A percentile compares a stretch with the other conserved stretches of the same genome.
Evolutionary conservation across 1,140 invertebrate genomes (phyloP).

Genomic region (Scaptodrosophila lebanonensis): DNA sequence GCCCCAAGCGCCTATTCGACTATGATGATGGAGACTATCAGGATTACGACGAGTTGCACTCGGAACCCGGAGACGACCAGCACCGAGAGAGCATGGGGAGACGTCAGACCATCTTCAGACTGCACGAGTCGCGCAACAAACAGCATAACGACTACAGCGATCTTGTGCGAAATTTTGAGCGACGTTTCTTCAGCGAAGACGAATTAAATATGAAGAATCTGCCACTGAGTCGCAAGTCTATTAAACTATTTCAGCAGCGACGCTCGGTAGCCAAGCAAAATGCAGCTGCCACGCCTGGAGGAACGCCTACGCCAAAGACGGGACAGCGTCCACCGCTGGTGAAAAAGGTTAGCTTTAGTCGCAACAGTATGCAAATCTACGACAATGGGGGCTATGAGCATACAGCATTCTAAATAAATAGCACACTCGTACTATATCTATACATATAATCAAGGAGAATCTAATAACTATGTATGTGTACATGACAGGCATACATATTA

Average conservation of each 20-base stretch:
- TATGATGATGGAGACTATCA: conserved; percentile 74
- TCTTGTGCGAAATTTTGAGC: conserved; percentile 64
- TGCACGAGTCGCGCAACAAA: conserved; percentile 58
- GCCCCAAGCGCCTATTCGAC: conserved; percentile 75
- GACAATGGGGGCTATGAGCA: conserved; percentile 50
- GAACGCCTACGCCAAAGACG: conserved; percentile 38
- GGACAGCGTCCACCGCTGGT: conserved; percentile 37
- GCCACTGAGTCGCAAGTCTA: conserved; percentile 62
- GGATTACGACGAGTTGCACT: conserved; percentile 39
- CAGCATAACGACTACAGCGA: conserved; percentile 62
- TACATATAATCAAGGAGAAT: too few species aligned
- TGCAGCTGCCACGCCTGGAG: conserved; percentile 45
- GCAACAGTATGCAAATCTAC: conserved; percentile 32
- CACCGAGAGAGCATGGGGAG: conserved; percentile 46
- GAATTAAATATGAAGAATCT: conserved; percentile 64
- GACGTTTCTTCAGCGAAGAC: conserved; percentile 63
- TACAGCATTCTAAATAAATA: conserved; percentile 26
- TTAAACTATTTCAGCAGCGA: conserved; percentile 57
- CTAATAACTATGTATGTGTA: conserved; percentile 2
- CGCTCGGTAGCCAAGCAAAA: conserved; percentile 56
- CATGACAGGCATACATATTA: neutral
- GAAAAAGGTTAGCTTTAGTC: conserved; percentile 48
- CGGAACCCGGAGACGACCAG: conserved; percentile 34
- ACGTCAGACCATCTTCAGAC: conserved; percentile 60
- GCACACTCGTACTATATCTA: conserved; percentile 23